Evolutionary conservation across 2,888 invertebrate genomes (phyloP).

Genomic region (Rhaphigaster nebulosa): DNA sequence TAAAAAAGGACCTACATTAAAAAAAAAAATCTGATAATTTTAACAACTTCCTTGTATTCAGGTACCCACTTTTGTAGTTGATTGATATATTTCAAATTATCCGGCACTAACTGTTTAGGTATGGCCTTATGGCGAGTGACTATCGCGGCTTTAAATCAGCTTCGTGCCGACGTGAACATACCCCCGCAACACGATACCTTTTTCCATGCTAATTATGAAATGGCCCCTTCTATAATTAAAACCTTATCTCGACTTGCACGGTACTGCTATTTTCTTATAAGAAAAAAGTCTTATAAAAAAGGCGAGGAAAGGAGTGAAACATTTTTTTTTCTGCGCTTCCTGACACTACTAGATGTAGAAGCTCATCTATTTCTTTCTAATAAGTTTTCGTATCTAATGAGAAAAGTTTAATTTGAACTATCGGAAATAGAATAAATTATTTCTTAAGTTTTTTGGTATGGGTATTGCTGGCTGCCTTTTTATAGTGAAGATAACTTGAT

Average conservation of each 20-base stretch:
- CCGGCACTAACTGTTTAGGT: neutral
- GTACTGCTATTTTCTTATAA: conserved; percentile 18
- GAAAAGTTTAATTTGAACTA: neutral
- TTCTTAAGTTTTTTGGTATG: no score
- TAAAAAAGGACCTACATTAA: no score
- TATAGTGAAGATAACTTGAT: no score
- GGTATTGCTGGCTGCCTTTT: no score
- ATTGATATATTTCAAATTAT: neutral
- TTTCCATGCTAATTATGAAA: conserved; percentile 39
- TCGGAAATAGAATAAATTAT: no score
- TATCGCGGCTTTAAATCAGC: neutral
- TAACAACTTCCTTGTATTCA: neutral
- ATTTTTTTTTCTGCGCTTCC: neutral
- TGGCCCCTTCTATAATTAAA: conserved; percentile 46
- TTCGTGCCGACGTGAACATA: neutral
- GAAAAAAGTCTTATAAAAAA: neutral
- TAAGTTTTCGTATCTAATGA: neutral
- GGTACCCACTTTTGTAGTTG: neutral
- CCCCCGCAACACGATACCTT: conserved; percentile 36
- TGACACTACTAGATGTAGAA: neutral
- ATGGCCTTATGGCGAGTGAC: neutral
- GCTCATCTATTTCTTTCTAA: neutral
- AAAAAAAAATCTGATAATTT: neutral
- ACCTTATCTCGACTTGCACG: conserved; percentile 9
- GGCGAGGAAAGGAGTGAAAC: neutral